phyloP scores from a whole-genome alignment of 2,113 vertebrate species.

The Rissa tridactyla region DNA sequence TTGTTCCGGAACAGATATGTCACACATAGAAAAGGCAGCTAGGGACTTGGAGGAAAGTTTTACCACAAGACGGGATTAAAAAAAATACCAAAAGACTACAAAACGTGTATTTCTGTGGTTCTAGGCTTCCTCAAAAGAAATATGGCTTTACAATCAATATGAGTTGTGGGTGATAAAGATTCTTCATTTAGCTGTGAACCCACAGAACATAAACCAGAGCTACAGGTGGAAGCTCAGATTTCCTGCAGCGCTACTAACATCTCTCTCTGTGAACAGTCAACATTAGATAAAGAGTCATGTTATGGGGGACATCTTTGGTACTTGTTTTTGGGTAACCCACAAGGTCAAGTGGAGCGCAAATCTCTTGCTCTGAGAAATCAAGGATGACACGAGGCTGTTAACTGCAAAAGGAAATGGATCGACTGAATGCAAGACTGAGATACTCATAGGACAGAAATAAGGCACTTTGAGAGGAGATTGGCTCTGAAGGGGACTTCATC shows the following conservation, averaged over 20 bases:
- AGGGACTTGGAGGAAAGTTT: not conserved
- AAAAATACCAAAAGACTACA: not conserved
- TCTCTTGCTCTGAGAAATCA: not conserved
- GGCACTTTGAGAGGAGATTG: not conserved
- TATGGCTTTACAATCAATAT: not conserved
- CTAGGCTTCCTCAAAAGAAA: not conserved
- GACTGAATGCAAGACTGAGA: not conserved
- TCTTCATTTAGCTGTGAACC: not conserved
- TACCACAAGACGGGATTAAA: not conserved
- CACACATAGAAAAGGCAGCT: not conserved
- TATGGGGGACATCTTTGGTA: not conserved
- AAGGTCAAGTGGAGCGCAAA: not conserved
- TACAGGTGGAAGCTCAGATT: not conserved
- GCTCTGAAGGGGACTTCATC: not conserved
- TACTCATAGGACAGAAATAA: not conserved
- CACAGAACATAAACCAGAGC: not conserved
- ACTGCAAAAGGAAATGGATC: not conserved
- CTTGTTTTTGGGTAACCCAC: not conserved
- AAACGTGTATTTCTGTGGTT: not conserved
- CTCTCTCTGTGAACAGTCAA: not conserved
- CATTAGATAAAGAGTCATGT: not conserved
- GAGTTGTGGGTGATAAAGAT: not conserved
- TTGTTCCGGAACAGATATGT: not conserved
- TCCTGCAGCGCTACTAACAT: not conserved
- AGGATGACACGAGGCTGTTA: not conserved